Percentiles rank a stretch among this genome's conserved stretches.
Conservation (phyloP, 2,888 invertebrate species). For the Stenoptilia bipunctidactyla region DNA sequence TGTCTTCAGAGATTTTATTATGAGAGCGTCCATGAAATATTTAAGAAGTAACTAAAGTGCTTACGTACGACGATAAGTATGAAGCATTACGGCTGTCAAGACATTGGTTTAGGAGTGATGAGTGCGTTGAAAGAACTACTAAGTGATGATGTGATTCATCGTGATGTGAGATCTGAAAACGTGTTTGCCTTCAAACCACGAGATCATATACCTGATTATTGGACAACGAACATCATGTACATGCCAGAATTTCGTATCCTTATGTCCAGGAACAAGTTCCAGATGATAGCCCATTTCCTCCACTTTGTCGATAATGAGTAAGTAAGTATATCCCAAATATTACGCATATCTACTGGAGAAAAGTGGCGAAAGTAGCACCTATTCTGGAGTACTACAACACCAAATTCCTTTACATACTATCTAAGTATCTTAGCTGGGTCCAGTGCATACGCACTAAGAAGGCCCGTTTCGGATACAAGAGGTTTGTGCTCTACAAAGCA, state of each 20-base stretch:
- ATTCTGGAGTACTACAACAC: too few relatives aligned
- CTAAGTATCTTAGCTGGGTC: too few relatives aligned
- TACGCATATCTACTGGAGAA: too few relatives aligned
- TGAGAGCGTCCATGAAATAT: slow-evolving; percentile 49
- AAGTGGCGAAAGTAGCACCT: too few relatives aligned
- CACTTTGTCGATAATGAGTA: slow-evolving; percentile 15
- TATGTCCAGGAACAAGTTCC: slow-evolving; percentile 13
- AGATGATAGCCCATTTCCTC: slow-evolving; percentile 10
- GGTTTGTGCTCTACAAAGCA: too few relatives aligned
- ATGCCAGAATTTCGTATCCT: slow-evolving; percentile 15
- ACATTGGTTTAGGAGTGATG: slow-evolving; percentile 79
- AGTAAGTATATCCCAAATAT: too few relatives aligned
- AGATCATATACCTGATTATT: too few relatives aligned
- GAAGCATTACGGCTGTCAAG: slow-evolving; percentile 63
- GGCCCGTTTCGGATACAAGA: too few relatives aligned
- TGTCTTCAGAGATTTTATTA: slow-evolving; percentile 79
- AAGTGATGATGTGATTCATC: slow-evolving; percentile 84
- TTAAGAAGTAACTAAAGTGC: slow-evolving; percentile 27
- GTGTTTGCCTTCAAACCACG: too few relatives aligned
- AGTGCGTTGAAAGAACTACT: slow-evolving; percentile 84
- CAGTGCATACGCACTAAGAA: too few relatives aligned
- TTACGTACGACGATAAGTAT: slow-evolving; percentile 35
- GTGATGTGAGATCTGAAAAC: slow-evolving; percentile 81
- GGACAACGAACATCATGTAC: slow-evolving; percentile 12
- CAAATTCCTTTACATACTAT: too few relatives aligned